Evolutionary conservation across 1,140 invertebrate species (phyloP).

Genomic region (Wasmannia auropunctata): DNA sequence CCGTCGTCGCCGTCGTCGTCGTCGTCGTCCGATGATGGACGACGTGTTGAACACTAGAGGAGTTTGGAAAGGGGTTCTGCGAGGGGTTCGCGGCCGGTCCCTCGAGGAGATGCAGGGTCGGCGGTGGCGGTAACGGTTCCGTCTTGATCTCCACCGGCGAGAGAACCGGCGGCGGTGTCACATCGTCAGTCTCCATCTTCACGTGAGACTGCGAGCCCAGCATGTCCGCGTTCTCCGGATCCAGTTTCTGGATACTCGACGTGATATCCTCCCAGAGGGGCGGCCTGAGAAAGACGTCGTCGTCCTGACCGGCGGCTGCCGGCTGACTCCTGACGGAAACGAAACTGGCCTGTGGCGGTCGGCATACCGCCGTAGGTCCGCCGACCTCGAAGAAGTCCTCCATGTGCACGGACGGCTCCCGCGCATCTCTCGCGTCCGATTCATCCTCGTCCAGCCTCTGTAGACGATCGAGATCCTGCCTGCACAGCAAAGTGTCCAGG

Average conservation of each 20-base stretch:
- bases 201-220: conserved; percentile 87
- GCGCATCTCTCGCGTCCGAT: conserved; percentile 84
- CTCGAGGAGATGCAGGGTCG: conserved; percentile 85
- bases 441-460: conserved; percentile 86
- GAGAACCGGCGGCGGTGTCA: conserved; percentile 88
- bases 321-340: conserved; percentile 85
- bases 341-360: conserved; percentile 84
- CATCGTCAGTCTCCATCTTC: conserved; percentile 91
- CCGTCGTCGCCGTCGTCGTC: conserved; percentile 63
- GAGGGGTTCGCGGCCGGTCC: conserved; percentile 71
- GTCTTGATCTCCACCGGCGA: conserved; percentile 91
- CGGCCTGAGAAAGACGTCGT: conserved; percentile 93
- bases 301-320: conserved; percentile 85
- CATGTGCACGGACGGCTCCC: conserved; percentile 86
- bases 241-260: conserved; percentile 94
- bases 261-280: conserved; percentile 95
- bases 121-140: conserved; percentile 85
- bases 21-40: conserved; percentile 77
- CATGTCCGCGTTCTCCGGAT: conserved; percentile 95
- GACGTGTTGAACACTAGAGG: conserved; percentile 77
- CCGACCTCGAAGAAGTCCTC: conserved; percentile 89
- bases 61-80: conserved; percentile 74
- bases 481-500: conserved; percentile 87
- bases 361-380: conserved; percentile 68
- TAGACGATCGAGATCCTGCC: conserved; percentile 86